Percentiles rank a stretch among this genome's conserved stretches.
Evolutionary conservation across 1,140 invertebrate genomes (phyloP).

Genomic region (Drosophila simulans): DNA sequence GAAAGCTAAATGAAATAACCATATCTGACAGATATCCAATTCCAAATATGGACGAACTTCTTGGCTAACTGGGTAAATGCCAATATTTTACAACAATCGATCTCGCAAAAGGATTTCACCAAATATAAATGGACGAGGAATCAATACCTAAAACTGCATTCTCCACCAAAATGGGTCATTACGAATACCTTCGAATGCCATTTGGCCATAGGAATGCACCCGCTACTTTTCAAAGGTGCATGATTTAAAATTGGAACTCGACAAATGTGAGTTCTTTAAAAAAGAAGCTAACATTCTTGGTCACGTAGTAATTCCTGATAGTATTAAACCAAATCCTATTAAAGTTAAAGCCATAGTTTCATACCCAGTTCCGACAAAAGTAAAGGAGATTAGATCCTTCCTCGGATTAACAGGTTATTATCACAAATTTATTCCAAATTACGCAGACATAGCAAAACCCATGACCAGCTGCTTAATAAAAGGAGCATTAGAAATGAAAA

Average conservation of each 20-base stretch:
- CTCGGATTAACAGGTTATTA: background rate
- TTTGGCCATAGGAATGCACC: background rate
- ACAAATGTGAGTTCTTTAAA: background rate
- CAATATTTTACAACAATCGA: too few relatives aligned
- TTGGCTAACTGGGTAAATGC: too few relatives aligned
- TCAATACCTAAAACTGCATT: too few relatives aligned
- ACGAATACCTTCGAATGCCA: background rate
- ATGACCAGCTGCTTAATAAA: slow-evolving; percentile 1
- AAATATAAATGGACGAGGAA: too few relatives aligned
- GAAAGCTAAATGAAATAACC: too few relatives aligned
- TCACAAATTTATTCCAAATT: too few relatives aligned
- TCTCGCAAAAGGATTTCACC: too few relatives aligned
- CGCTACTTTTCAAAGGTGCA: background rate
- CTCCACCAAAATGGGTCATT: too few relatives aligned
- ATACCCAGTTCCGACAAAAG: too few relatives aligned
- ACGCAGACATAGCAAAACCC: background rate
- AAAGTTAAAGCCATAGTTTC: too few relatives aligned
- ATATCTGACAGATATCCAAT: too few relatives aligned
- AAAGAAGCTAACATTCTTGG: slow-evolving; percentile 4
- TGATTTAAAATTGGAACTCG: background rate
- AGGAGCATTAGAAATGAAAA: background rate
- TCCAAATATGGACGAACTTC: background rate
- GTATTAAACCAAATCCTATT: background rate
- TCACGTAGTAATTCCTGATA: background rate
- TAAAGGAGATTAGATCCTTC: slow-evolving; percentile 3